These are phyloP conservation scores for Poeciliopsis presidionis DNA, from an alignment of 2,797 vertebrate species.

Conservation along the genomic window DNA sequence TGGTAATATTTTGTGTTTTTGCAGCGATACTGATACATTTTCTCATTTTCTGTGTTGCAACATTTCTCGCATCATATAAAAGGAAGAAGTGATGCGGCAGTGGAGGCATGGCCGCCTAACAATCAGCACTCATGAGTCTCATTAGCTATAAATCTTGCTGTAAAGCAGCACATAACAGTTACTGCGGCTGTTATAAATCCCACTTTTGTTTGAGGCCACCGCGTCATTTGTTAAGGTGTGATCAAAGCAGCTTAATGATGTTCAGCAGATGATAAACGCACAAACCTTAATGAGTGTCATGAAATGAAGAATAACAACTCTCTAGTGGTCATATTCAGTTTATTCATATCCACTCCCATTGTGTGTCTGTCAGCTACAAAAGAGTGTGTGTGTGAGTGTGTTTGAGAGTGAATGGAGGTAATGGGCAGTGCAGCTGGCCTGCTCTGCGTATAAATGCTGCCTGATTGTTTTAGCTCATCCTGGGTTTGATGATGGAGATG, in stretches of 20 bases:
- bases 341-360: constrained; percentile 41
- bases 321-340: constrained; percentile 50
- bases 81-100: not conserved
- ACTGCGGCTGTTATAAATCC: constrained; percentile 43
- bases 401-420: constrained; percentile 68
- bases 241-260: constrained; percentile 70
- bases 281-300: constrained; percentile 58
- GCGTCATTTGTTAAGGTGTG: constrained; percentile 47
- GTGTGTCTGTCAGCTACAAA: constrained; percentile 44
- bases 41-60: constrained; percentile 4
- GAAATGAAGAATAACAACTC: constrained; percentile 54
- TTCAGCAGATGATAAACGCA: constrained; percentile 55
- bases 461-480: constrained; percentile 91
- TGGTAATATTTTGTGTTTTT: no score
- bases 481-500: constrained; percentile 89
- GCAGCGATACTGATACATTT: not conserved
- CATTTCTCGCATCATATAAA: not conserved
- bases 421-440: constrained; percentile 90
- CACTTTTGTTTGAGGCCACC: constrained; percentile 49
- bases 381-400: constrained; percentile 28
- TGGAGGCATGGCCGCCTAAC: constrained; percentile 30
- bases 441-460: constrained; percentile 82
- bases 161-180: constrained; percentile 45
- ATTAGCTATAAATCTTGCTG: constrained; percentile 55
- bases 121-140: constrained; percentile 45